These are phyloP conservation scores for Coecobrya sp. DNA, from an alignment of 2,888 invertebrate species.

Conservation along the genomic window DNA sequence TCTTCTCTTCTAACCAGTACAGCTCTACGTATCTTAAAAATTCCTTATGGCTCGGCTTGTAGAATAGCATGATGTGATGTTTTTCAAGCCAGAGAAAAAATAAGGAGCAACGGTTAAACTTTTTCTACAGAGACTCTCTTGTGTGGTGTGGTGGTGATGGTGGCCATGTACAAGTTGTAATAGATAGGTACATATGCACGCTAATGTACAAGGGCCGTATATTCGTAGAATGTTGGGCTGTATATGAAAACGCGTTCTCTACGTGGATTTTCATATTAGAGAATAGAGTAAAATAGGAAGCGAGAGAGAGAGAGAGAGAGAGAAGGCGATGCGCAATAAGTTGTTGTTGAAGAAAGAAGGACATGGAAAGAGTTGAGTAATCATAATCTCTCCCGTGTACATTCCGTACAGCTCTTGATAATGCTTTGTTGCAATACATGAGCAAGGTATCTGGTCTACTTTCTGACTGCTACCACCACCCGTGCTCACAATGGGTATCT, in stretches of 20 bases:
- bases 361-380: constrained; percentile 69
- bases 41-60: constrained; percentile 17
- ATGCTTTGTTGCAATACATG: constrained; percentile 36
- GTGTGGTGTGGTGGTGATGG: constrained; percentile 25
- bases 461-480: constrained; percentile 66
- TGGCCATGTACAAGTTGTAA: background rate
- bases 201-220: background rate
- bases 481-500: constrained; percentile 74
- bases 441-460: constrained; percentile 64
- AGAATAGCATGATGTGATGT: background rate
- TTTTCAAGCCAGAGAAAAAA: constrained; percentile 23
- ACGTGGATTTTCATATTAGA: too few relatives aligned
- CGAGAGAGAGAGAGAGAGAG: background rate
- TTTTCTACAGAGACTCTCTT: constrained; percentile 18
- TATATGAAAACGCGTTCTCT: background rate
- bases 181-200: constrained; percentile 36
- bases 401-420: background rate
- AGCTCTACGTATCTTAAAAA: constrained; percentile 9
- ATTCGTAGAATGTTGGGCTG: background rate
- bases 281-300: background rate
- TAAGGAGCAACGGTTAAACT: constrained; percentile 39
- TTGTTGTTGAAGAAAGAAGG: background rate
- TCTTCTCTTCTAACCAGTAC: background rate
- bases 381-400: constrained; percentile 58
- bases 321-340: constrained; percentile 71